Conservation (phyloP, 1,140 invertebrate species). For the Conus betulinus region DNA sequence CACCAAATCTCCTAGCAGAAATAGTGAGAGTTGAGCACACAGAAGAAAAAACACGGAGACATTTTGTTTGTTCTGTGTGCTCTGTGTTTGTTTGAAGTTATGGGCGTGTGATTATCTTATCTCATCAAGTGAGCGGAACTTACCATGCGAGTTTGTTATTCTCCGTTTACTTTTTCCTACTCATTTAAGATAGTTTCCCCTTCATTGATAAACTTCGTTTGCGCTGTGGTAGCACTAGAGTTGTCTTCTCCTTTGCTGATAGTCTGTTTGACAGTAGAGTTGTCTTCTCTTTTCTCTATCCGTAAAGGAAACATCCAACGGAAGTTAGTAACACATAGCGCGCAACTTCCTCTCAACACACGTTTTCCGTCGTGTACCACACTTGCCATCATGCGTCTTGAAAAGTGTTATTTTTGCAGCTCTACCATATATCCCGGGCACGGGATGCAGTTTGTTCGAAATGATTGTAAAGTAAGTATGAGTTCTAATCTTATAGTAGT, state of each 20-base stretch:
- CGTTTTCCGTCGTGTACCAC: neutral
- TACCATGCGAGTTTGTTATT: too few species aligned
- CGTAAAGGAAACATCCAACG: neutral
- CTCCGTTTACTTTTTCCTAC: too few species aligned
- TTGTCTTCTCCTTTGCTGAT: neutral
- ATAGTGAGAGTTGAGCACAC: too few species aligned
- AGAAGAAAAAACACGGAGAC: too few species aligned
- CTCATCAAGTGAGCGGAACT: too few species aligned
- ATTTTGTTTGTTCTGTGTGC: too few species aligned
- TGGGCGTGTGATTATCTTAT: too few species aligned
- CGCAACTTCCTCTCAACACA: slow-evolving; percentile 13
- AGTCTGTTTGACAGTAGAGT: neutral
- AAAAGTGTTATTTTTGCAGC: slow-evolving; percentile 81
- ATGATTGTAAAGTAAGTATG: slow-evolving; percentile 80
- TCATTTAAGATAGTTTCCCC: too few species aligned
- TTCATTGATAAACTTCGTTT: neutral
- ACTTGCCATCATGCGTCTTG: slow-evolving; percentile 77
- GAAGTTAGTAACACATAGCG: neutral
- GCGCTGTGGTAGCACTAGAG: too few species aligned
- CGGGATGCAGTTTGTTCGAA: slow-evolving; percentile 79
- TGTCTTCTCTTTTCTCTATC: neutral
- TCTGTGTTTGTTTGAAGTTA: too few species aligned
- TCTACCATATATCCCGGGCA: slow-evolving; percentile 81
- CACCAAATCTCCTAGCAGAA: too few species aligned
- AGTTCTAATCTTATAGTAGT: neutral